Conservation (phyloP, 2,888 invertebrate genomes). For the Cheilosia pagana region DNA sequence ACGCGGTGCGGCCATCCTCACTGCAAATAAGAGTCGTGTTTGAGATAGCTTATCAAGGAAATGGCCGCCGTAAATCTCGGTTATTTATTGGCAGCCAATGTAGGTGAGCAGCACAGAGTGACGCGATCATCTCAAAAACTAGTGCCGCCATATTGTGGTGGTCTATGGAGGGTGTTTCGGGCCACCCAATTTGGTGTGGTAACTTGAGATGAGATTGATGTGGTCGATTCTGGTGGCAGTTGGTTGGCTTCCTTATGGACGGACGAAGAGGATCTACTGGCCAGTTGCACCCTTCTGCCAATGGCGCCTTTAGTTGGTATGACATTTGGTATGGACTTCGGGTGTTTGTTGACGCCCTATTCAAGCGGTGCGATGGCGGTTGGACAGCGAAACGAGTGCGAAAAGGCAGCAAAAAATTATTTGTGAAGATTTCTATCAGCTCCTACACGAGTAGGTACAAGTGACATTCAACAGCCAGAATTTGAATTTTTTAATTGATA, state of each 20-base stretch:
- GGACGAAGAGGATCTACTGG: background rate
- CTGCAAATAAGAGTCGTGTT: constrained; percentile 59
- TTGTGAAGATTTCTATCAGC: no score
- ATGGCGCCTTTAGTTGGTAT: constrained; percentile 14
- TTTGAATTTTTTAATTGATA: no score
- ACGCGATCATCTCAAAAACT: constrained; percentile 69
- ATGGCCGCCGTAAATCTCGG: constrained; percentile 69
- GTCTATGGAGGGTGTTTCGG: constrained; percentile 41
- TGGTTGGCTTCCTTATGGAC: constrained; percentile 13
- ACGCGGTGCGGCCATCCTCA: constrained; percentile 1
- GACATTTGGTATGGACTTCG: background rate
- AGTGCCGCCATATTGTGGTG: constrained; percentile 29
- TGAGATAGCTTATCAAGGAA: constrained; percentile 68
- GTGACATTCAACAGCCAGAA: no score
- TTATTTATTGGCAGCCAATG: constrained; percentile 64
- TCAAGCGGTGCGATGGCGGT: no score
- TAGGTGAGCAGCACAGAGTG: constrained; percentile 58
- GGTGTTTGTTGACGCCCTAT: background rate
- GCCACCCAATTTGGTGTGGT: constrained; percentile 13
- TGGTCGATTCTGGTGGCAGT: constrained; percentile 14
- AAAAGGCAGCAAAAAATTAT: no score
- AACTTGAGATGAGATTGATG: constrained; percentile 20
- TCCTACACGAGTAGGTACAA: no score
- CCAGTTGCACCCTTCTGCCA: constrained; percentile 29
- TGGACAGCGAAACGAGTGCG: no score